Percentiles rank a stretch among this genome's conserved stretches.
phyloP scores from a whole-genome alignment of 2,113 vertebrate genomes.

The Hypanus sabinus region DNA sequence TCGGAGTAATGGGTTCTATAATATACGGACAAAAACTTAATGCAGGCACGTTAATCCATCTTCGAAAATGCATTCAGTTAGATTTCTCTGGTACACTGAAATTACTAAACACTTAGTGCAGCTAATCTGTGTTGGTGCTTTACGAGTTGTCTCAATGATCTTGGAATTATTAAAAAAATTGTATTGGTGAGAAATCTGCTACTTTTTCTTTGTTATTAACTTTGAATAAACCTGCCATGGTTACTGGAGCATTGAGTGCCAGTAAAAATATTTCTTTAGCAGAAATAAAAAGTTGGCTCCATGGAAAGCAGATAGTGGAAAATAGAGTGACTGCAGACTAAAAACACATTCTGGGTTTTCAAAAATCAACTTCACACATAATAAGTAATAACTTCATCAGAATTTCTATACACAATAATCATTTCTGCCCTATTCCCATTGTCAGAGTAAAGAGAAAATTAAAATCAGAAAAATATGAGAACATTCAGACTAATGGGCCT shows the following conservation, averaged over 20 bases:
- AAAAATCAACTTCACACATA: slow-evolving; percentile 42
- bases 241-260: slow-evolving; percentile 42
- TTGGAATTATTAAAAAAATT: not conserved
- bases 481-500: too few relatives aligned
- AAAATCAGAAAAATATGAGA: not conserved
- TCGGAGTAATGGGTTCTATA: not conserved
- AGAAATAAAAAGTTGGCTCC: slow-evolving; percentile 51
- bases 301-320: slow-evolving; percentile 48
- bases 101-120: not conserved
- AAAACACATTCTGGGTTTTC: slow-evolving; percentile 50
- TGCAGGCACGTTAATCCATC: not conserved
- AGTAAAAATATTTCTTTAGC: slow-evolving; percentile 61
- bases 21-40: not conserved
- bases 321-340: slow-evolving; percentile 42
- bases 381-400: not conserved
- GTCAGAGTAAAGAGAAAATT: not conserved
- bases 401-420: not conserved
- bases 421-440: not conserved
- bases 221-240: not conserved
- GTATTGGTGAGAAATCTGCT: not conserved
- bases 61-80: not conserved
- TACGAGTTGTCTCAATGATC: not conserved
- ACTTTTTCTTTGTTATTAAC: not conserved
- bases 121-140: not conserved
- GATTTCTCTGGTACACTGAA: not conserved